Base-by-base conservation (phyloP, 2,888 invertebrate species). In the Himalopsyche tibetana region DNA sequence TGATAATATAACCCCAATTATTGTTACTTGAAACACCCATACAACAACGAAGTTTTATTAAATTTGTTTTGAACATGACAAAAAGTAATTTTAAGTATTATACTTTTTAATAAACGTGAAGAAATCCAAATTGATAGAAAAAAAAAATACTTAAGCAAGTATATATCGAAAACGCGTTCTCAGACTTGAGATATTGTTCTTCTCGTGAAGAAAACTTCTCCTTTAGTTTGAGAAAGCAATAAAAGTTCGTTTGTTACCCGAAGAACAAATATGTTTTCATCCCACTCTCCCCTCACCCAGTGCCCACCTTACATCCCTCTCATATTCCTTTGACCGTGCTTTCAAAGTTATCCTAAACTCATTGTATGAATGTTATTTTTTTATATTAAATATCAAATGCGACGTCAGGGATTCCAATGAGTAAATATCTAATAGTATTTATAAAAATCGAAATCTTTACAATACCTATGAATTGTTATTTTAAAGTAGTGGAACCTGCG, bases 191-290 rank as follows among this genome's bases (percentile, higher is more conserved):
- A 88, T 84, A 87, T 88, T 87, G 85, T 88, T 88, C 86, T 82
- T 82, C 80, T 69, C 36, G 74, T 36, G 74, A 56, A 79, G 79
- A 84, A 74, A 87, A 87, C 45, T 87, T 87, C 81, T 84, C 82
- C 63, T 80, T 86, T 87, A 87, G 85, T 88, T 88, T 85, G 55
- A 82, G 42, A 88, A 87, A 88, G 88, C 85, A 88, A 87, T 88
- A 88, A 87, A 88, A 88, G 87, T 87, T 88, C 85, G 87, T 88
- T 88, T 88, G 87, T 87, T 88, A 85, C 85, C 84, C 84, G 40
- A 81, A 88, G 86, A 88, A 88, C 88, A 88, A 87, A 88, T 88
- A 88, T 88, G 85, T 83, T 87, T 84, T 45, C 82, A 55, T 82
- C 82, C 83, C 80, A 51, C 51, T 82, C 82, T 51, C 63, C 56